phyloP scores from a whole-genome alignment of 2,888 invertebrate genomes.

The Aphodius sticticus region DNA sequence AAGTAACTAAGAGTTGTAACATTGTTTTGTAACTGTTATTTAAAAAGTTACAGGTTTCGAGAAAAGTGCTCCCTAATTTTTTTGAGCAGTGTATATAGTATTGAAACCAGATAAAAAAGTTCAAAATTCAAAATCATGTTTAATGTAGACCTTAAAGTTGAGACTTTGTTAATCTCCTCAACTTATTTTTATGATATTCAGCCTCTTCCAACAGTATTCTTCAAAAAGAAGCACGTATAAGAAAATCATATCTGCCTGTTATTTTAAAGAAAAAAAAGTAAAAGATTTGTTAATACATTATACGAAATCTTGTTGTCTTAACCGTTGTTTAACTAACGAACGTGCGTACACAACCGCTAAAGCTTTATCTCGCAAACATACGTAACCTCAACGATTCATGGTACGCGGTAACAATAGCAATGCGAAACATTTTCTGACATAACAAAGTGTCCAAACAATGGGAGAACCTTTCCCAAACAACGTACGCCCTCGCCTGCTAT shows the following conservation, averaged over 20 bases:
- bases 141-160: too few species aligned
- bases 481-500: neutral
- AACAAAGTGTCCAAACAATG: constrained; percentile 4
- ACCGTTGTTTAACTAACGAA: neutral
- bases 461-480: neutral
- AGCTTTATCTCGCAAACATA: neutral
- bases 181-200: too few species aligned
- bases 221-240: too few species aligned
- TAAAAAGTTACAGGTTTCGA: too few species aligned
- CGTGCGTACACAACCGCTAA: neutral
- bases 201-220: too few species aligned
- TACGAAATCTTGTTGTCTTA: neutral
- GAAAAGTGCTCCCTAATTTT: too few species aligned
- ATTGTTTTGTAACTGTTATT: too few species aligned
- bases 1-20: too few species aligned
- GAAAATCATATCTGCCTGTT: neutral
- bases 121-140: too few species aligned
- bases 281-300: neutral
- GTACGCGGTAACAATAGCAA: neutral
- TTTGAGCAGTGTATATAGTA: too few species aligned
- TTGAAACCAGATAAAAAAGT: too few species aligned
- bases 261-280: neutral
- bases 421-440: neutral
- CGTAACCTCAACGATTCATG: neutral
- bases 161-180: too few species aligned